phyloP scores from a whole-genome alignment of 2,888 invertebrate genomes.

The Hyles lineata region DNA sequence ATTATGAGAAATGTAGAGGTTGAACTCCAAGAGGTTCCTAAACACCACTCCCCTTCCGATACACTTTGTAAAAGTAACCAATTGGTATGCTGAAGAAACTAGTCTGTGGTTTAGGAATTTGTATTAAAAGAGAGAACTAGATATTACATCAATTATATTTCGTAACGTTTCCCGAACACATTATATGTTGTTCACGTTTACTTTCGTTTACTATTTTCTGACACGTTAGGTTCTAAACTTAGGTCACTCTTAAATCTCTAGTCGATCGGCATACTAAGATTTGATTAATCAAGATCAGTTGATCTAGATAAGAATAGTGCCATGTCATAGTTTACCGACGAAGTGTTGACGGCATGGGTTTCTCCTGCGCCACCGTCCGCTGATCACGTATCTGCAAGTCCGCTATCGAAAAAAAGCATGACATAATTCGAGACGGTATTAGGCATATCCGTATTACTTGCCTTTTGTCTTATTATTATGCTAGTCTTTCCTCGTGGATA shows the following conservation, averaged over 20 bases:
- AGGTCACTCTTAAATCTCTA: not conserved
- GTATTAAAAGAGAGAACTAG: not conserved
- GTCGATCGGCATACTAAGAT: not conserved
- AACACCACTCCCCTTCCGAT: too few species aligned
- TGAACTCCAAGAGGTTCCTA: too few species aligned
- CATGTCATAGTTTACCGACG: slow-evolving; percentile 42
- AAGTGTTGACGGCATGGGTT: slow-evolving; percentile 52
- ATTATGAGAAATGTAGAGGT: too few species aligned
- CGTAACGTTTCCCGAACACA: not conserved
- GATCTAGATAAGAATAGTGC: slow-evolving; percentile 50
- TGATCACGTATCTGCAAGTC: slow-evolving; percentile 32
- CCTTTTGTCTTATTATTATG: slow-evolving; percentile 1
- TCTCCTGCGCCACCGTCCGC: slow-evolving; percentile 40
- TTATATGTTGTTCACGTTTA: not conserved
- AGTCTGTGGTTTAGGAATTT: not conserved
- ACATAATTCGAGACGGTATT: slow-evolving; percentile 23
- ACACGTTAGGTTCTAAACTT: not conserved
- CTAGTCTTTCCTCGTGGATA: not conserved
- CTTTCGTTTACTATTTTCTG: not conserved
- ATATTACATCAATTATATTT: not conserved
- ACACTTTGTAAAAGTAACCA: not conserved
- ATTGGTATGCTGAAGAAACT: not conserved
- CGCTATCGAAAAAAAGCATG: slow-evolving; percentile 32
- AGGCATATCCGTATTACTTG: slow-evolving; percentile 24
- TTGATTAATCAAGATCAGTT: not conserved